Evolutionary conservation across 2,797 vertebrate species (phyloP), one percentile per base, ranked within the genome.

Genomic region (Acanthiza pusilla): DNA sequence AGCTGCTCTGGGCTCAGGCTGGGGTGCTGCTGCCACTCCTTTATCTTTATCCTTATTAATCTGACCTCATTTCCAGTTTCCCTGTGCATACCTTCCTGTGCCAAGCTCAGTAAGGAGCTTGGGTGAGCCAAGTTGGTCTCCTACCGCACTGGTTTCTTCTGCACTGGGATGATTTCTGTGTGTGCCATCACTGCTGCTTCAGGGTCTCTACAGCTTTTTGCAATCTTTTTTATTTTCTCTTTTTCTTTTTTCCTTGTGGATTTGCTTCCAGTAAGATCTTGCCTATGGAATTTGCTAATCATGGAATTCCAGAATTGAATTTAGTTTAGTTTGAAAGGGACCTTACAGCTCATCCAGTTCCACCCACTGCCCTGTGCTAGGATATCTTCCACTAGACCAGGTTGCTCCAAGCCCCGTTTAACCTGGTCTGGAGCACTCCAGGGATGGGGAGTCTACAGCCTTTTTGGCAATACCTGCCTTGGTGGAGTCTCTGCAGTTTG

Each of bases 21-120:
- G 11, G 14, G 43, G 19, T 90, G 87, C 93, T 79, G 88, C 42
- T 83, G 76, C 91, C 50, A 27, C 72, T 80, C 47, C 51, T 73
- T 51, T 51, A 14, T 34, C 10, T 73, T 91, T 89, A 60, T 77
- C 88, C 40, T 25, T 45, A 4, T 36, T 68, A 76, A 91, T 88
- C 94, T 91, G 88, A 58, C 91, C 94, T 76, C 11, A 42, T 91
- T 93, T 54, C 66, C 38, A 32, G 72, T 65, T 74, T 61, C 72
- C 34, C 21, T 45, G 14, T 40, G 45, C 43, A 7, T 75, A 30
- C 80, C 36, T 66, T 76, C 57, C 55, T 0, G 1, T 54, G 72
- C 73, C 71, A 71, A 57, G 75, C 73, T 75, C 8, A 0, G 1
- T 11, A 3, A 20, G 34, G 51, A 76, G 67, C 79, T 82, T 10